Evolutionary conservation across 2,888 invertebrate species (phyloP), one percentile per base, ranked within the genome.

Genomic region (Netelia virgata): DNA sequence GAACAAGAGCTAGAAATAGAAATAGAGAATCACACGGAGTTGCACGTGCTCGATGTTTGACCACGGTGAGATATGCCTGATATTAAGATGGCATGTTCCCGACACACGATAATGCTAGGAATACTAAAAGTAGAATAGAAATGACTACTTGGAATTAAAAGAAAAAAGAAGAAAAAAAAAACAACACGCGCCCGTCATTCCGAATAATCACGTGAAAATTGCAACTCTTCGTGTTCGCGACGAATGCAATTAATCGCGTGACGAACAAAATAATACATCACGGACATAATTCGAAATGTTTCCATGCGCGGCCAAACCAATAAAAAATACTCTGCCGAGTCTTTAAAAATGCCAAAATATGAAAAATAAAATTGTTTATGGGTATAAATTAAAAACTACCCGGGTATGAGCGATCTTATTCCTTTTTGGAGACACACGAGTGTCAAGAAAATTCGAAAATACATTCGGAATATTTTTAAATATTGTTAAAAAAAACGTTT

Each of bases 61-160:
- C 16, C 57, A 18, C n/a, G 9, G 10, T 18, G 11, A n/a, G 11
- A 50, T 23, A 50, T 63, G 8, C 14, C 8, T 10, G 55, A 11
- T 53, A 18, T 20, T 23, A 47, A 20, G 59, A 77, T 77, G 47
- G 77, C 77, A 61, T 50, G 59, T 68, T 23, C 50, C 36, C 14
- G n/a, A 28, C 50, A 18, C 18, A 18, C 36, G 61, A 77, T 77
- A 69, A 77, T 59, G n/a, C 16, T 41, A 47, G 61, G 50, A 77
- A 69, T 77, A 28, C 61, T 28, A 36, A 77, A 61, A 69, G 61
- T 50, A n/a, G 50, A 41, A 82, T 74, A 53, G 64, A 75, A 83
- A 76, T 50, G 59, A 23, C 8, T 28, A 23, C 10, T 47, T 10
- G 3, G 3, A 14, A 18, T 41, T 36, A 57, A 57, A 16, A 8